Percentiles rank a stretch among this genome's conserved stretches.
phyloP scores from a whole-genome alignment of 2,113 vertebrate genomes.

The Neotragus moschatus region DNA sequence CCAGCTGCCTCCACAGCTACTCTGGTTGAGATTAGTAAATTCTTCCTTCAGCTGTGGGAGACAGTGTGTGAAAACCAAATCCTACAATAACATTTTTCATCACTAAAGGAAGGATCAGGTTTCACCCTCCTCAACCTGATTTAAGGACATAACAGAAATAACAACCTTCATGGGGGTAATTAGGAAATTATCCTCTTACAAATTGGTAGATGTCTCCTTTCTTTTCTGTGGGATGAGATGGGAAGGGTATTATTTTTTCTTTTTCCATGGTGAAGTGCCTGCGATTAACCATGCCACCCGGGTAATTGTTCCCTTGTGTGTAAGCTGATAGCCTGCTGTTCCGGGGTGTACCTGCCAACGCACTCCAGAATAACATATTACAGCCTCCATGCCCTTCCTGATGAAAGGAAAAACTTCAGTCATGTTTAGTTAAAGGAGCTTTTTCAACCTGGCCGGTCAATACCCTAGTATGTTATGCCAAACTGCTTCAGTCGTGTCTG shows the following conservation, averaged over 20 bases:
- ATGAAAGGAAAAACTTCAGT: constrained; percentile 19
- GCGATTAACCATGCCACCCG: neutral
- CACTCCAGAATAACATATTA: neutral
- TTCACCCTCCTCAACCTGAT: constrained; percentile 63
- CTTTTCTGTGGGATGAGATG: constrained; percentile 44
- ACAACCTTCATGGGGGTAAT: constrained; percentile 64
- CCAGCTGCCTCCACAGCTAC: neutral
- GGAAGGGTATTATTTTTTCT: constrained; percentile 45
- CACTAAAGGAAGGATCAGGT: constrained; percentile 54
- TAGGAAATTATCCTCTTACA: constrained; percentile 53
- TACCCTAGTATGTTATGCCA: neutral
- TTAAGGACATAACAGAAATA: constrained; percentile 72
- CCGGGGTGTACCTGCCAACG: neutral
- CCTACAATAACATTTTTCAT: neutral
- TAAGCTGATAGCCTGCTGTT: neutral
- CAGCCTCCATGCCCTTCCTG: neutral
- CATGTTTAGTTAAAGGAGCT: neutral
- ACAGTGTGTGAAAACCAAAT: neutral
- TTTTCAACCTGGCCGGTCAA: neutral
- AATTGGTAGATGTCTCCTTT: constrained; percentile 56
- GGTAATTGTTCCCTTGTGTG: neutral
- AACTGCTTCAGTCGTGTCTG: neutral
- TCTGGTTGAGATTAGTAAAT: neutral
- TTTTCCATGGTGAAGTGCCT: neutral
- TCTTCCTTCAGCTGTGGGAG: neutral